Evolutionary conservation across 2,888 invertebrate species (phyloP).

Genomic region (Platypus cylindrus): DNA sequence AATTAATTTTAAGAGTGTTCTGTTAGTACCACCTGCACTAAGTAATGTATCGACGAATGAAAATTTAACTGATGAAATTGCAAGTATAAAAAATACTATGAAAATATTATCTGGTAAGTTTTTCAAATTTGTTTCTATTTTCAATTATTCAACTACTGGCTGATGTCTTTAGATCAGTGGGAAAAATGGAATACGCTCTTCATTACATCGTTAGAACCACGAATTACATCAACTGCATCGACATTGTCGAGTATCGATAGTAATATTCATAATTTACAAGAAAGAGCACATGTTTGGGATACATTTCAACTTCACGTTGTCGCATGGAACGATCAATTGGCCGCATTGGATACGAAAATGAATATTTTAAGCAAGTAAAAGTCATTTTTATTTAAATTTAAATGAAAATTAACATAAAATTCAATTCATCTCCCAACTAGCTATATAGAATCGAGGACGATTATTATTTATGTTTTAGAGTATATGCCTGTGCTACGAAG

Average conservation of each 20-base stretch:
- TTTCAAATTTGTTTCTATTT: neutral
- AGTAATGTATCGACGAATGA: conserved; percentile 2
- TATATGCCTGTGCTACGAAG: too few relatives aligned
- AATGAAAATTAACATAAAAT: too few relatives aligned
- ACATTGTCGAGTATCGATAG: conserved; percentile 34
- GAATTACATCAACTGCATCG: conserved; percentile 31
- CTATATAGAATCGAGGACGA: too few relatives aligned
- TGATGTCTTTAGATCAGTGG: conserved; percentile 27
- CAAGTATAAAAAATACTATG: conserved; percentile 17
- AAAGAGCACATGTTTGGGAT: conserved; percentile 41
- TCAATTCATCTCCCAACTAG: too few relatives aligned
- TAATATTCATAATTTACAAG: conserved; percentile 37
- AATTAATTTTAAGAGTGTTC: conserved; percentile 2
- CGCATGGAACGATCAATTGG: conserved; percentile 42
- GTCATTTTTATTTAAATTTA: conserved; percentile 8
- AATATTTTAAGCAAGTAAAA: conserved; percentile 36
- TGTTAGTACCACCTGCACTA: too few relatives aligned
- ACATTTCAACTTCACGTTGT: conserved; percentile 41
- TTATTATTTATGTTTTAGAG: too few relatives aligned
- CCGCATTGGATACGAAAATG: conserved; percentile 38
- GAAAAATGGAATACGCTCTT: conserved; percentile 35
- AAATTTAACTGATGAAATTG: conserved; percentile 9
- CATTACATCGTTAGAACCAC: conserved; percentile 34
- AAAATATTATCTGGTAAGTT: conserved; percentile 17
- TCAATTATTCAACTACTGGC: neutral